Evolutionary conservation across 2,888 invertebrate genomes (phyloP).

Genomic region (Drymonia ruficornis): DNA sequence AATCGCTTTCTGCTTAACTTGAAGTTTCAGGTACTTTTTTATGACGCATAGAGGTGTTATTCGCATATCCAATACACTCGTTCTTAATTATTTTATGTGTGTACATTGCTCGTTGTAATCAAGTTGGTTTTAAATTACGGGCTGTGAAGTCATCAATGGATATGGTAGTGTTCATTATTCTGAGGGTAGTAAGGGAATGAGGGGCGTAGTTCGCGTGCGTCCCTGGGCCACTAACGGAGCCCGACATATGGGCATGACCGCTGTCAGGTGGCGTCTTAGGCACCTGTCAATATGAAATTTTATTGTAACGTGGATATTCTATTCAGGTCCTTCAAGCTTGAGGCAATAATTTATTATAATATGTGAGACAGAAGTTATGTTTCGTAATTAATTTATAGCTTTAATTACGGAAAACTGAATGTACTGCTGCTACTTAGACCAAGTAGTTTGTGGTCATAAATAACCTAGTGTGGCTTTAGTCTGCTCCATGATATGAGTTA

Average conservation of each 20-base stretch:
- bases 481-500: no score
- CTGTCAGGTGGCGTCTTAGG: conserved; percentile 73
- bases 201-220: conserved; percentile 62
- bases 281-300: conserved; percentile 68
- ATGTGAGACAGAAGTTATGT: no score
- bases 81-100: background rate
- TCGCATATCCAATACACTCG: conserved; percentile 10
- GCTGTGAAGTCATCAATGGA: conserved; percentile 16
- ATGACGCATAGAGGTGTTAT: conserved; percentile 23
- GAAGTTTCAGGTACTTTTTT: conserved; percentile 29
- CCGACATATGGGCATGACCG: conserved; percentile 77
- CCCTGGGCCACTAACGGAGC: conserved; percentile 37
- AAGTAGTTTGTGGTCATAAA: no score
- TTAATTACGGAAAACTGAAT: no score
- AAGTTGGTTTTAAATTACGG: background rate
- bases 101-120: conserved; percentile 19
- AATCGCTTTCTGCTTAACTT: conserved; percentile 49
- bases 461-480: no score
- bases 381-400: no score
- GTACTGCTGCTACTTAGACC: no score
- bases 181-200: conserved; percentile 14
- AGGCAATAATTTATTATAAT: no score
- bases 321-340: conserved; percentile 13
- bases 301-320: conserved; percentile 36
- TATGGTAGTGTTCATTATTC: background rate